A percentile compares a stretch with the other conserved stretches of the same genome.
phyloP scores from a whole-genome alignment of 2,888 invertebrate species.

The Scaptomyza polygonia region DNA sequence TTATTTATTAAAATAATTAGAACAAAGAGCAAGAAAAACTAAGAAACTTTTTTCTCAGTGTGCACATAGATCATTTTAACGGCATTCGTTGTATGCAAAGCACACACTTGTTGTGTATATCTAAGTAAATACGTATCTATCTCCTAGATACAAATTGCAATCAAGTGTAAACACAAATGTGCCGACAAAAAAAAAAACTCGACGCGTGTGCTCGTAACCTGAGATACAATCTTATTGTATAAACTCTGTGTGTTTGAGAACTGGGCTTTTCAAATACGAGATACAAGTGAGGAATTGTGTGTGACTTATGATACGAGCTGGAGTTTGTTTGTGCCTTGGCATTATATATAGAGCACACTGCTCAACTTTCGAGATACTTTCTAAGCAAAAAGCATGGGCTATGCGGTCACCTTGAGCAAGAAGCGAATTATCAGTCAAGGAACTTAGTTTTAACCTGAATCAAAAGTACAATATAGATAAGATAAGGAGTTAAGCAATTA shows the following conservation, averaged over 20 bases:
- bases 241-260: constrained; percentile 1
- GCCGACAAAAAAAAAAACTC: constrained; percentile 48
- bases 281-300: constrained; percentile 17
- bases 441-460: not conserved
- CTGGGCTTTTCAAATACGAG: constrained; percentile 6
- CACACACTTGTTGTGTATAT: constrained; percentile 32
- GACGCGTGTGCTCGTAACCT: constrained; percentile 54
- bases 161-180: constrained; percentile 67
- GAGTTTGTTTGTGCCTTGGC: constrained; percentile 20
- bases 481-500: constrained; percentile 1
- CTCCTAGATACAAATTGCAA: constrained; percentile 68
- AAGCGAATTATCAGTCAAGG: not conserved
- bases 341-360: constrained; percentile 6
- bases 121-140: constrained; percentile 51
- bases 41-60: no score
- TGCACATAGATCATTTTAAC: constrained; percentile 39
- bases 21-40: no score
- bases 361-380: constrained; percentile 6
- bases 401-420: constrained; percentile 11
- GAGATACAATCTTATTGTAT: constrained; percentile 52
- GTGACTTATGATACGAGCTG: constrained; percentile 8
- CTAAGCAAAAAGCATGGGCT: no score
- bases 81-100: constrained; percentile 58
- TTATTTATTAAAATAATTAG: no score
- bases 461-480: constrained; percentile 8